These are phyloP conservation scores for Protosalanx chinensis DNA, from an alignment of 2,797 vertebrate species.

Conservation along the genomic window DNA sequence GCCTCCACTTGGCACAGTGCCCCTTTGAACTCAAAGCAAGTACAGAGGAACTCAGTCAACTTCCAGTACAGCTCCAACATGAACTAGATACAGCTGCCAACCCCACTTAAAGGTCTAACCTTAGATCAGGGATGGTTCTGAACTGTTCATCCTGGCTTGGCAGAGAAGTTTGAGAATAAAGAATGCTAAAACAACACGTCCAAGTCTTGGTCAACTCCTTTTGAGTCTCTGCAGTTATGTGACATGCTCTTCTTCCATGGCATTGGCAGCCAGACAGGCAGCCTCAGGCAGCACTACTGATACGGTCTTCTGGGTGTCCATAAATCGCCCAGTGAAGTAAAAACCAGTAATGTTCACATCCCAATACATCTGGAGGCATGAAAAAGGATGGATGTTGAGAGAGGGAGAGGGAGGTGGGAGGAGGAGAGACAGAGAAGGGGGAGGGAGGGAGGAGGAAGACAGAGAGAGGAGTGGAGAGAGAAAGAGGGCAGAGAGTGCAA, in stretches of 20 bases:
- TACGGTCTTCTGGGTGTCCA: slow-evolving; percentile 16
- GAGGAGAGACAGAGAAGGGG: background rate
- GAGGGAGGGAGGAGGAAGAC: background rate
- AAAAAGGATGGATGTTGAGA: background rate
- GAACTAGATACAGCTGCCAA: background rate
- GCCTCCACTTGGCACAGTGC: slow-evolving; percentile 12
- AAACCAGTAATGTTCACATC: slow-evolving; percentile 23
- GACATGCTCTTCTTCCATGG: background rate
- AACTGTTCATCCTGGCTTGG: background rate
- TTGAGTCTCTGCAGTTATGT: background rate
- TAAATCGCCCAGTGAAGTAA: slow-evolving; percentile 5
- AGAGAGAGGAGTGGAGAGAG: background rate
- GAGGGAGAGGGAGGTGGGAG: background rate
- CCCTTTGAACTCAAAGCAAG: slow-evolving; percentile 11
- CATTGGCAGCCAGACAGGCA: background rate
- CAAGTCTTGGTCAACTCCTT: background rate
- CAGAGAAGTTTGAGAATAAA: background rate
- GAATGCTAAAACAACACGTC: background rate
- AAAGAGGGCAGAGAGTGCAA: too few species aligned
- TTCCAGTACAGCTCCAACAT: background rate
- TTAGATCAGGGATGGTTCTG: background rate
- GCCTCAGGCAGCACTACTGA: slow-evolving; percentile 19
- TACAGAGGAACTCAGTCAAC: slow-evolving; percentile 16
- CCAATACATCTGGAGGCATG: slow-evolving; percentile 9
- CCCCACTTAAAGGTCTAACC: background rate